Conservation (phyloP, 2,797 vertebrate genomes). For the Eurystomus glaucurus region DNA sequence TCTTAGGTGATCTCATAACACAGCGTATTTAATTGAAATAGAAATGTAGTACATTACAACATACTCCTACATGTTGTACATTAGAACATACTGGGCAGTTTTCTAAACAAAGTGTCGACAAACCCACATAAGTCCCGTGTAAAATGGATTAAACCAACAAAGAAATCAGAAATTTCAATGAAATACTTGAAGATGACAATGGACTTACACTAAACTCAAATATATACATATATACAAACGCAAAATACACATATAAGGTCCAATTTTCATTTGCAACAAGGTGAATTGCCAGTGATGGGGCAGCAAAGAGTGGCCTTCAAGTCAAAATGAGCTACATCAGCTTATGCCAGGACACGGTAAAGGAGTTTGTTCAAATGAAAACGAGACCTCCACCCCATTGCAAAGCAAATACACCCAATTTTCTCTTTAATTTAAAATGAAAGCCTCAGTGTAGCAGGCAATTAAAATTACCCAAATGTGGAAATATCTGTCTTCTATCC, state of each 20-base stretch:
- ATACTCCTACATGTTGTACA: fast-evolving
- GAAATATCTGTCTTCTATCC: neutral
- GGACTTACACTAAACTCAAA: neutral
- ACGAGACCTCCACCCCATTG: neutral
- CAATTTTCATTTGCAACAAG: neutral
- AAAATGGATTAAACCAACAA: neutral
- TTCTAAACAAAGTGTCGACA: neutral
- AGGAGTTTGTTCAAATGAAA: neutral
- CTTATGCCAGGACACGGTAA: neutral
- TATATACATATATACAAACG: neutral
- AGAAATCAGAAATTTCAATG: neutral
- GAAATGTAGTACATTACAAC: fast-evolving
- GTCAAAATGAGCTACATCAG: neutral
- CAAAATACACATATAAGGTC: neutral
- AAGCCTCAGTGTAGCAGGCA: neutral
- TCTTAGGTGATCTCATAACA: neutral
- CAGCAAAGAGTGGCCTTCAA: neutral
- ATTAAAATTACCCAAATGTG: neutral
- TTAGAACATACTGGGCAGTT: neutral
- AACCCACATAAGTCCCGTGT: neutral
- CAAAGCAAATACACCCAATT: neutral
- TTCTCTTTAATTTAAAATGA: neutral
- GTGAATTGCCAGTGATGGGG: neutral
- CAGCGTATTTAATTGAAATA: neutral
- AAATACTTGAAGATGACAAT: neutral